These are phyloP conservation scores for Tachina fera DNA, from an alignment of 2,888 invertebrate genomes.

Conservation along the genomic window DNA sequence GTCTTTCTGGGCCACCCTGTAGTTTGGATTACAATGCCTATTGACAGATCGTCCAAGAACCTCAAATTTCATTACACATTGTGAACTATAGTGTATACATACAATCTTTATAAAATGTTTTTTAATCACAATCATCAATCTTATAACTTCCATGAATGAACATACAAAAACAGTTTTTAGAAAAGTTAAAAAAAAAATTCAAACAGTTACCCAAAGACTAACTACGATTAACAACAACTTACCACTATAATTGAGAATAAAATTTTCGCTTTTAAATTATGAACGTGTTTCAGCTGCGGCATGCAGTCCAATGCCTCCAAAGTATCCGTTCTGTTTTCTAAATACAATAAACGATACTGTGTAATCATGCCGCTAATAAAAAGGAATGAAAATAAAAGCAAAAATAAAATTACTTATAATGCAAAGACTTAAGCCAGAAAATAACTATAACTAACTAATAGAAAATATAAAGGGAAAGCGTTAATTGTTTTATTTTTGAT, in stretches of 20 bases:
- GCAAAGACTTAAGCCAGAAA: slow-evolving; percentile 47
- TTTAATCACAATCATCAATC: no score
- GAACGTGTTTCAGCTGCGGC: slow-evolving; percentile 91
- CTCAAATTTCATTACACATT: no score
- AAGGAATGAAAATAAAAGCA: slow-evolving; percentile 29
- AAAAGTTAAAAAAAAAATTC: neutral
- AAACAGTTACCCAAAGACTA: neutral
- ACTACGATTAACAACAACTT: slow-evolving; percentile 83
- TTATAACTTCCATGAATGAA: neutral
- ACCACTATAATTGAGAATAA: slow-evolving; percentile 98
- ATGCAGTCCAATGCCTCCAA: slow-evolving; percentile 93
- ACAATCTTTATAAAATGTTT: no score
- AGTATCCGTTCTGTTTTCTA: slow-evolving; percentile 92
- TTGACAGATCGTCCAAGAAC: no score
- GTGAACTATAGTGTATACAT: no score
- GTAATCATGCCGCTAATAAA: slow-evolving; percentile 86
- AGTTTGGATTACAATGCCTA: no score
- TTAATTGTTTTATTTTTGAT: slow-evolving; percentile 9
- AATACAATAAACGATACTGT: slow-evolving; percentile 93
- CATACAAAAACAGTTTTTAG: neutral
- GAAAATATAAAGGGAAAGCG: slow-evolving; percentile 50
- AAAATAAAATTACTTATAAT: slow-evolving; percentile 1
- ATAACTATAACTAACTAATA: neutral
- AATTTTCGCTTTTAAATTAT: slow-evolving; percentile 96
- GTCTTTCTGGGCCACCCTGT: no score